phyloP scores from a whole-genome alignment of 2,888 invertebrate genomes.

The Acanthosepion pharaonis region DNA sequence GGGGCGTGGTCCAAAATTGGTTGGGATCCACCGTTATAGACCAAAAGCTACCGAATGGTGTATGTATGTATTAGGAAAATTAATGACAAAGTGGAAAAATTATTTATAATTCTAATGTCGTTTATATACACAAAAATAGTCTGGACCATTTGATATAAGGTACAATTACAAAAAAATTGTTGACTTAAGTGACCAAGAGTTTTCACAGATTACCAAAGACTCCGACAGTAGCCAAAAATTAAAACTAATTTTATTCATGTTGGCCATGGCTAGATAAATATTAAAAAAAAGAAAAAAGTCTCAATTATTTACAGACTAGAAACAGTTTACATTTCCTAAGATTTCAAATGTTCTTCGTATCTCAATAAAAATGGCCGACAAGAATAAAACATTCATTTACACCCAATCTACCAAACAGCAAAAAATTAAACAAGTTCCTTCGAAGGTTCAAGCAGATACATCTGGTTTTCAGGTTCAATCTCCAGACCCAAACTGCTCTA shows the following conservation, averaged over 20 bases:
- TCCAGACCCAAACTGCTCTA: background rate
- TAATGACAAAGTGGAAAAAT: no score
- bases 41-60: no score
- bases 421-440: constrained; percentile 8
- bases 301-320: no score
- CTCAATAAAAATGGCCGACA: background rate
- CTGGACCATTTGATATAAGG: background rate
- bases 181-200: background rate
- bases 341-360: no score
- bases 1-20: no score
- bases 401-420: constrained; percentile 9
- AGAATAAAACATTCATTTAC: background rate
- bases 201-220: background rate
- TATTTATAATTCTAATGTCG: no score
- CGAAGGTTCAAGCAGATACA: background rate
- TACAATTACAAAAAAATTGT: background rate
- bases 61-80: no score
- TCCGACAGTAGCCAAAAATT: background rate
- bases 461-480: background rate
- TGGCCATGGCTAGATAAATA: background rate
- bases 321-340: no score
- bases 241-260: background rate
- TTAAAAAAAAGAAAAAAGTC: background rate
- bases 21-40: no score
- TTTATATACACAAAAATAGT: background rate